Evolutionary conservation across 2,797 vertebrate species (phyloP).

Genomic region (Threskiornis aethiopicus): DNA sequence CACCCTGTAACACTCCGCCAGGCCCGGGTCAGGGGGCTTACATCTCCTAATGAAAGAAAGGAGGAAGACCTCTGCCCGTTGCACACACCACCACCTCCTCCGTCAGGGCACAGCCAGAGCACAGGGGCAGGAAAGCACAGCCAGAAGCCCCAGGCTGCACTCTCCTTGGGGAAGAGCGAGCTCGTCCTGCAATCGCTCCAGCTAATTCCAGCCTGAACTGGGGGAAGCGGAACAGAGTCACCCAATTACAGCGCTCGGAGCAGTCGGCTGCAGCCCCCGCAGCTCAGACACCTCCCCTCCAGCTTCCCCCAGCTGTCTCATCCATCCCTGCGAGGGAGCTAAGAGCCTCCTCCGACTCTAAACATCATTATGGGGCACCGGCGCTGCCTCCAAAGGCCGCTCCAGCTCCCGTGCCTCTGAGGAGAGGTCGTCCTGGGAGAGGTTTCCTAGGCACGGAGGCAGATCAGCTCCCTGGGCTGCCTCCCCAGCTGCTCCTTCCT

Average conservation of each 20-base stretch:
- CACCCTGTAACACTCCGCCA: slow-evolving; percentile 29
- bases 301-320: background rate
- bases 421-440: background rate
- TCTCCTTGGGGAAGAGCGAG: background rate
- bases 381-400: background rate
- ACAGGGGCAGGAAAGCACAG: background rate
- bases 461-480: background rate
- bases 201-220: background rate
- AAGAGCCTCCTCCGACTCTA: background rate
- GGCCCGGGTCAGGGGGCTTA: background rate
- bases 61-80: background rate
- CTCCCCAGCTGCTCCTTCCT: background rate
- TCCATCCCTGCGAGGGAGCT: background rate
- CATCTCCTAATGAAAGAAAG: slow-evolving; percentile 39
- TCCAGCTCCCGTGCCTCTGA: background rate
- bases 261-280: background rate
- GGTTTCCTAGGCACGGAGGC: background rate
- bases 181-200: background rate
- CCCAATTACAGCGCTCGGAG: background rate
- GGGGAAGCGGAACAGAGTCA: background rate
- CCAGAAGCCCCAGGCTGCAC: background rate
- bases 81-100: background rate
- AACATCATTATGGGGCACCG: background rate
- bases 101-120: background rate
- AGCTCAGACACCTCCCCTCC: background rate